These are phyloP conservation scores for Mastacembelus armatus DNA, from an alignment of 2,797 vertebrate genomes.

Conservation along the genomic window DNA sequence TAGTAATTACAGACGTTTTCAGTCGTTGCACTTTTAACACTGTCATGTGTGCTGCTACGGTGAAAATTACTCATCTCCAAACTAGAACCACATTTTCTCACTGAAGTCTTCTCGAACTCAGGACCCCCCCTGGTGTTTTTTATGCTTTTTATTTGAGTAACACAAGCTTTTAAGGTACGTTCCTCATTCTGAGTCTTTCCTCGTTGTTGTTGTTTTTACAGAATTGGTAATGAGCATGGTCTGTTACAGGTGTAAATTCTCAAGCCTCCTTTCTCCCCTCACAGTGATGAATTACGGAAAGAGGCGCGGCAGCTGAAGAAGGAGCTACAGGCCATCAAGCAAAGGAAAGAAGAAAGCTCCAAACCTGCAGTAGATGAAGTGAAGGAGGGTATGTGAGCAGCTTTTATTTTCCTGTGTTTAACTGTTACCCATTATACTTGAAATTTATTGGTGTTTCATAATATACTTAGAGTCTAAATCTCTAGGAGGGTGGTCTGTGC, in stretches of 20 bases:
- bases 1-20: slow-evolving; percentile 8
- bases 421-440: slow-evolving; percentile 14
- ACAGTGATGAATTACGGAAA: slow-evolving; percentile 93
- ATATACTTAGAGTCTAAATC: no score
- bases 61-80: slow-evolving; percentile 28
- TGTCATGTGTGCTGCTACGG: slow-evolving; percentile 10
- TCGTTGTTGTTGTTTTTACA: slow-evolving; percentile 49
- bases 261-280: slow-evolving; percentile 74
- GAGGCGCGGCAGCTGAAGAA: slow-evolving; percentile 94
- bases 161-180: slow-evolving; percentile 57
- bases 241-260: slow-evolving; percentile 26
- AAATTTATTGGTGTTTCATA: slow-evolving; percentile 22
- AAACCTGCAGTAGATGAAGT: slow-evolving; percentile 80
- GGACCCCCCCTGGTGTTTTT: slow-evolving; percentile 23
- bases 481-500: slow-evolving; percentile 61
- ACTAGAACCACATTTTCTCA: slow-evolving; percentile 50
- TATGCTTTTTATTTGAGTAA: slow-evolving; percentile 63
- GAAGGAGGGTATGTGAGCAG: slow-evolving; percentile 84
- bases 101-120: slow-evolving; percentile 33
- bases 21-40: not conserved
- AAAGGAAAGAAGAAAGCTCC: slow-evolving; percentile 86
- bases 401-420: slow-evolving; percentile 13
- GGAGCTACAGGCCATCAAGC: slow-evolving; percentile 93
- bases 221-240: slow-evolving; percentile 40
- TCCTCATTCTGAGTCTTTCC: slow-evolving; percentile 60